Evolutionary conservation across 2,113 vertebrate genomes (phyloP).

Genomic region (Halichoerus grypus): DNA sequence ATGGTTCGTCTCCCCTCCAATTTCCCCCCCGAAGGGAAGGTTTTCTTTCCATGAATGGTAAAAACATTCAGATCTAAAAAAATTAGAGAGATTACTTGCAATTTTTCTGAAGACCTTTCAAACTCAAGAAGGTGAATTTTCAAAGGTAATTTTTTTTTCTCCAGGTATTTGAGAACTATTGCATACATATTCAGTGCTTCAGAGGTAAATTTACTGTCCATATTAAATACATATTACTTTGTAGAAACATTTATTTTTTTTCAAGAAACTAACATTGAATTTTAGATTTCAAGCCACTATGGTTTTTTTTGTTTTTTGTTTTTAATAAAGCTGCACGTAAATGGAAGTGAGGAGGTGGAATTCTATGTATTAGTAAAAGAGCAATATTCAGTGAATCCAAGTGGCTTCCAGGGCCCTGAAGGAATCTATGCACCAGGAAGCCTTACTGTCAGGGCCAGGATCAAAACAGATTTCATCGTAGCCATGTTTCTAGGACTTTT

Average conservation of each 20-base stretch:
- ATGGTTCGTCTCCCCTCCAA: too few relatives aligned
- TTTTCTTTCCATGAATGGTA: background rate
- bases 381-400: background rate
- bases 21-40: background rate
- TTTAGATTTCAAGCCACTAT: background rate
- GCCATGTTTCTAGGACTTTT: too few relatives aligned
- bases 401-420: background rate
- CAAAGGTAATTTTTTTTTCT: constrained; percentile 40
- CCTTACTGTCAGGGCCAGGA: background rate
- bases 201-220: background rate
- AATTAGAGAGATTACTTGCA: background rate
- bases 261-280: background rate
- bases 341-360: background rate
- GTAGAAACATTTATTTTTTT: background rate
- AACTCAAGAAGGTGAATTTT: constrained; percentile 26
- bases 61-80: background rate
- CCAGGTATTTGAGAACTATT: background rate
- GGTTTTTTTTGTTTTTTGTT: background rate
- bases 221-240: constrained; percentile 12
- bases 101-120: constrained; percentile 7
- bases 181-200: background rate
- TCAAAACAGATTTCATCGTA: background rate
- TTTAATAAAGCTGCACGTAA: background rate
- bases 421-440: background rate
- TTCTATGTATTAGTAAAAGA: background rate